These are phyloP conservation scores for Xylocopa sonorina DNA, from an alignment of 1,140 invertebrate species.

Conservation along the genomic window DNA sequence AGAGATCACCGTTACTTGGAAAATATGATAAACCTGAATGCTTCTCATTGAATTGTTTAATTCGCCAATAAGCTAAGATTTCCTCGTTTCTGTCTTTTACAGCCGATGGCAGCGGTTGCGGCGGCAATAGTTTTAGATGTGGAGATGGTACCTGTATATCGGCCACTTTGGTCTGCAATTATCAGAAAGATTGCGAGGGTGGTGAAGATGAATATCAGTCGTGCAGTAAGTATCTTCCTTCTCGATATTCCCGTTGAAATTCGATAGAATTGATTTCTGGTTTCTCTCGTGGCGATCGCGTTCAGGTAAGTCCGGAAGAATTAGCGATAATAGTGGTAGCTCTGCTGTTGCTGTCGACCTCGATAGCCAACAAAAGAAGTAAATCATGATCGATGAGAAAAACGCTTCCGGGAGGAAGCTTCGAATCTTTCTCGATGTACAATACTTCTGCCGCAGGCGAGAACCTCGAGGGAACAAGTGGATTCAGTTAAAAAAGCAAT, in stretches of 20 bases:
- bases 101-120: slow-evolving; percentile 80
- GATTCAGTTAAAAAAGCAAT: not conserved
- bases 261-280: no score
- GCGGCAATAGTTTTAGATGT: slow-evolving; percentile 90
- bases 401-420: slow-evolving; percentile 1
- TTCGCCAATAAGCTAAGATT: no score
- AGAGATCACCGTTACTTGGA: no score
- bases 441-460: slow-evolving; percentile 26
- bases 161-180: slow-evolving; percentile 92
- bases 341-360: not conserved
- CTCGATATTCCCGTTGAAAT: no score
- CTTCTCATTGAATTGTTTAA: no score
- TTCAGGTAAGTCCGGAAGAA: no score
- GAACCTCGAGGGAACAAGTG: not conserved
- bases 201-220: slow-evolving; percentile 94
- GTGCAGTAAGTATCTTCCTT: slow-evolving; percentile 88
- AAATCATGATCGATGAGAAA: not conserved
- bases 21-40: no score
- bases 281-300: no score
- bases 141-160: slow-evolving; percentile 94
- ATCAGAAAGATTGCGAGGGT: slow-evolving; percentile 93
- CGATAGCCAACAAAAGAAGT: not conserved
- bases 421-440: slow-evolving; percentile 2
- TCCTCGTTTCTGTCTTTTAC: slow-evolving; percentile 48
- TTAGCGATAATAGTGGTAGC: not conserved